A percentile compares a stretch with the other conserved stretches of the same genome.
These are phyloP conservation scores for Gopherus evgoodei DNA, from an alignment of 2,113 vertebrate species.

Conservation along the genomic window DNA sequence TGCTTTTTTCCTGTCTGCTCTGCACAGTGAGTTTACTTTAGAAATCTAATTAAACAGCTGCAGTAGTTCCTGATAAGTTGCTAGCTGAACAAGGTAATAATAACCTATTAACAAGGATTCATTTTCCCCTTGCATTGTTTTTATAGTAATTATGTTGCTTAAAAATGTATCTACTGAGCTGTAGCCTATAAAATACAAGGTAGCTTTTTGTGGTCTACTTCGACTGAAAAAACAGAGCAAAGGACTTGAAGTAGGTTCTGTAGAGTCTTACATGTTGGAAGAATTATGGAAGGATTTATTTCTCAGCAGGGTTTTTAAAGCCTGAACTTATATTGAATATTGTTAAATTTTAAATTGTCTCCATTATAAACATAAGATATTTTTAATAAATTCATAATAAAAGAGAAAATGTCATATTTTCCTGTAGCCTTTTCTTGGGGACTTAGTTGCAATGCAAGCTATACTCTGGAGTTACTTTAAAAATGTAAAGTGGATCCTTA, in stretches of 20 bases:
- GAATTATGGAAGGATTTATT: not conserved
- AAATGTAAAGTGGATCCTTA: not conserved
- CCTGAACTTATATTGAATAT: not conserved
- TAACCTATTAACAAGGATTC: not conserved
- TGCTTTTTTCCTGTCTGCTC: not conserved
- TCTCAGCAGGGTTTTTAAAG: not conserved
- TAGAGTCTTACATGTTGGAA: not conserved
- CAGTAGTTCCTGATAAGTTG: not conserved
- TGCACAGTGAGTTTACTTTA: not conserved
- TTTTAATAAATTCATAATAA: not conserved
- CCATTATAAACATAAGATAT: not conserved
- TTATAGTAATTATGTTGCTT: not conserved
- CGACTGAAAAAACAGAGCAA: not conserved
- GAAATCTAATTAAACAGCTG: rapidly evolving
- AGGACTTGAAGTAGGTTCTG: not conserved
- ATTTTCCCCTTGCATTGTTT: not conserved
- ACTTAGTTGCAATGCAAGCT: not conserved
- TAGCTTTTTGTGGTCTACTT: not conserved
- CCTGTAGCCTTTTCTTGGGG: not conserved
- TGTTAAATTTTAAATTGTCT: not conserved
- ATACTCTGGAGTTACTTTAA: not conserved
- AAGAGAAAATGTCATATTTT: not conserved
- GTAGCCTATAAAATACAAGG: not conserved
- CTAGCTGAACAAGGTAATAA: not conserved
- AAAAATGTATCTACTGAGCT: not conserved